phyloP scores from a whole-genome alignment of 2,888 invertebrate genomes.

The Troides aeacus region DNA sequence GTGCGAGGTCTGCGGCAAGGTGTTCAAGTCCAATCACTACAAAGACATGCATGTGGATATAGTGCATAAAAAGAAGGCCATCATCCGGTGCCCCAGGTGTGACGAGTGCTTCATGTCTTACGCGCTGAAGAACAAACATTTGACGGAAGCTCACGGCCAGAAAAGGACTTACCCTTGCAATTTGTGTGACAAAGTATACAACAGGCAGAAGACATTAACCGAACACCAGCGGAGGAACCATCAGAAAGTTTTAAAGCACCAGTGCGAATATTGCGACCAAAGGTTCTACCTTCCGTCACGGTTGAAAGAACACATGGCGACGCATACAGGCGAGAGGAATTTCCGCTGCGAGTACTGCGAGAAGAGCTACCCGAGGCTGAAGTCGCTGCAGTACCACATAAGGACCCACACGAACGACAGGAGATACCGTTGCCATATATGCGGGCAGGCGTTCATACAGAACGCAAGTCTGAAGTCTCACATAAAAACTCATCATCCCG shows the following conservation, averaged over 20 bases:
- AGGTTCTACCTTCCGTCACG: slow-evolving; percentile 71
- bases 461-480: slow-evolving; percentile 81
- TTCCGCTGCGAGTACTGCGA: slow-evolving; percentile 80
- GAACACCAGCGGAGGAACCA: slow-evolving; percentile 71
- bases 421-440: slow-evolving; percentile 77
- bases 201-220: slow-evolving; percentile 66
- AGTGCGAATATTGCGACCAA: slow-evolving; percentile 78
- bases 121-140: slow-evolving; percentile 65
- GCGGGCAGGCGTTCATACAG: slow-evolving; percentile 80
- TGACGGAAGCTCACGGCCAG: slow-evolving; percentile 69
- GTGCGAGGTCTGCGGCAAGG: slow-evolving; percentile 75
- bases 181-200: slow-evolving; percentile 72
- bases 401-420: slow-evolving; percentile 81
- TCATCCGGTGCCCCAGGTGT: slow-evolving; percentile 66
- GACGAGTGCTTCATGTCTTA: slow-evolving; percentile 74
- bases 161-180: slow-evolving; percentile 69
- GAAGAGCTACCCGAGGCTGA: slow-evolving; percentile 80
- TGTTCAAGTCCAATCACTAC: slow-evolving; percentile 70
- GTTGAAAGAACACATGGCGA: slow-evolving; percentile 74
- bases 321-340: slow-evolving; percentile 78
- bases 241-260: slow-evolving; percentile 71
- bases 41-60: slow-evolving; percentile 74
- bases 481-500: slow-evolving; percentile 79
- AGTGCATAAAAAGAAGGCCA: slow-evolving; percentile 70
- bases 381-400: slow-evolving; percentile 80